Base-by-base conservation (phyloP, 2,113 vertebrate genomes). In the Pungitius pungitius region DNA sequence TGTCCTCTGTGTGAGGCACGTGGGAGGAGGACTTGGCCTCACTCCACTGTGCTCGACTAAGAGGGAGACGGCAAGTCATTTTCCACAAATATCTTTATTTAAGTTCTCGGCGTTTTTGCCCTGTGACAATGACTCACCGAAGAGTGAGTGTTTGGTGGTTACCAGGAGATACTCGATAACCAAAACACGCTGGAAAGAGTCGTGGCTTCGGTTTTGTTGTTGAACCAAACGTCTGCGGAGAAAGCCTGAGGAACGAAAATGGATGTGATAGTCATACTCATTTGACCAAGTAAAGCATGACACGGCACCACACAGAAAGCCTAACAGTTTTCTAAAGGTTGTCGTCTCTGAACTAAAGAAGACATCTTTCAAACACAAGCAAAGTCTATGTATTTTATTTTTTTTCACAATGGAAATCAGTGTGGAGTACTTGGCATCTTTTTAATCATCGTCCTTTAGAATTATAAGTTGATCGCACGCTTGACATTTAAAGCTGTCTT, bases 11-110 rank as follows among this genome's bases (percentile, higher is more conserved):
- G 69, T 33, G 63, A 45, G 65, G 67, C 66, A 75, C 65, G 81
- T 75, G 80, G 82, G 87, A 89, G 81, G 78, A 78, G 30, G 61
- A 78, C 56, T 75, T 84, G 82, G 78, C 70, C 3, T 58, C 52
- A 4, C 30, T 69, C 76, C 63, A 10, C 30, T 56, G 47, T 56
- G 39, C 64, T 85, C 51, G 5, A 35, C 57, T 85, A 71, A 73
- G 77, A 76, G 37, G 20, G 30, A 82, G 51, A 67, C 62, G 69
- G 76, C 73, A 37, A 78, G 69, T 69, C 56, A 45, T 84, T 81
- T 74, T 86, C 58, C n/a, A 5, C 74, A 76, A 79, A 85, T 84
- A 75, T 73, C 70, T 58, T 58, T 69, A n/a, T 39, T 64, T 49
- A 43, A 64, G 26, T 49, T 82, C 18, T 67, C 54, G 18, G 63